Evolutionary conservation across 1,140 invertebrate genomes (phyloP), one percentile per base, ranked within the genome.

Genomic region (Riptortus pedestris): DNA sequence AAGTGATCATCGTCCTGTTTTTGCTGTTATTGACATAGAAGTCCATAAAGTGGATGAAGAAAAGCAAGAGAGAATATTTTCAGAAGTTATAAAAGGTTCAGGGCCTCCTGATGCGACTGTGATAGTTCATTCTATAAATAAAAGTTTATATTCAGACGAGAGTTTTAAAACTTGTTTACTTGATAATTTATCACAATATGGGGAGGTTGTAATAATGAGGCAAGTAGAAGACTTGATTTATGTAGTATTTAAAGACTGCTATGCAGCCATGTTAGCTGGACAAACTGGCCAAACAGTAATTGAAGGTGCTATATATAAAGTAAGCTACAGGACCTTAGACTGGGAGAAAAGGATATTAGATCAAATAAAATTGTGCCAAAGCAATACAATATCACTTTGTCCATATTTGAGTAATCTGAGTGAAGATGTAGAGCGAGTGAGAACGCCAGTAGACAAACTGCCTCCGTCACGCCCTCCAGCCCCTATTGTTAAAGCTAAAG

Each of bases 71-170:
- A 70, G 78, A 72, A 83, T 93, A 12, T 92, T 96, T 69, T 81
- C 86, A 71, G 83, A 93, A 73, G 89, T 96, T 0, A 86, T 97
- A 20, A 79, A 82, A 65, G 84, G 90, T 71, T 78, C 93, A 38
- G 95, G 94, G 9, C 94, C 95, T n/a, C 88, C 91, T 1, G 94
- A 98, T 80, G 90, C 88, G n/a, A 95, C 93, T 16, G 85, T 97
- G 66, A 83, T 96, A 61, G 82, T 66, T 18, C 48, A 60, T 5
- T 58, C 52, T n/a, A 29, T 48, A 9, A 55, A 43, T 38, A 60
- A 63, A 22, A 73, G 76, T 52, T 74, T 70, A 55, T 71, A 79
- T 4, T 82, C 84, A 67, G 81, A 88, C 68, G 85, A 88, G 67
- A 81, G 81, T 67, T 80, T 90, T 51, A 85, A 93, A 75, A 80